Evolutionary conservation across 2,888 invertebrate genomes (phyloP), one percentile per base, ranked within the genome.

Genomic region (Coelogynopora nodosa): DNA sequence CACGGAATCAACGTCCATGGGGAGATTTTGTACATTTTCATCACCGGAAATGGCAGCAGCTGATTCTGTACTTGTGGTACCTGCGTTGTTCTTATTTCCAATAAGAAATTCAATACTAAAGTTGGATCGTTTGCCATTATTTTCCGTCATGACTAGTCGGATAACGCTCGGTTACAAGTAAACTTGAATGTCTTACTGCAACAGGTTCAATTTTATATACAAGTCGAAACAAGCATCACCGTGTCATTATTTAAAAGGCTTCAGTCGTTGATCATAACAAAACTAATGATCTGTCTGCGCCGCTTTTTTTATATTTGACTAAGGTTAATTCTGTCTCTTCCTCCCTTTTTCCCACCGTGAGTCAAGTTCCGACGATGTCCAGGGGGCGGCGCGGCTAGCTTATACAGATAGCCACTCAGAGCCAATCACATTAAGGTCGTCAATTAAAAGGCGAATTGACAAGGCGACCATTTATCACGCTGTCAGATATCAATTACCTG

Each of bases 401-500:
- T 49, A 49, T 18, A 49, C 5, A n/a, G n/a, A n/a, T n/a, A n/a
- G n/a, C n/a, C n/a, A n/a, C n/a, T n/a, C n/a, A n/a, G n/a, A 49
- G 49, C 49, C 49, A 49, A 49, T 49, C 49, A 49, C 49, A 49
- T 49, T 49, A 74, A 26, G 10, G 27, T 23, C 74, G 27, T 74
- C 74, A 74, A 74, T 74, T 74, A 74, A 49, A 49, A 13, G 74
- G 27, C 23, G 5, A 74, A 26, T 74, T 74, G 74, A 74, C 74
- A 74, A 74, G 10, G 2, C 27, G 74, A 23, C 27, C 74, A 74
- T 74, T 74, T 74, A 74, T 74, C 18, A 23, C 10, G 2, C 74
- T 74, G 74, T 74, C 74, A 74, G 23, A 74, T 74, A 74, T 74
- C 74, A 74, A 74, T 74, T 74, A 74, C 74, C 23, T 74, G 49